Conservation (phyloP, 92 coral and sea anemone species). For the Porites cylindrica region DNA sequence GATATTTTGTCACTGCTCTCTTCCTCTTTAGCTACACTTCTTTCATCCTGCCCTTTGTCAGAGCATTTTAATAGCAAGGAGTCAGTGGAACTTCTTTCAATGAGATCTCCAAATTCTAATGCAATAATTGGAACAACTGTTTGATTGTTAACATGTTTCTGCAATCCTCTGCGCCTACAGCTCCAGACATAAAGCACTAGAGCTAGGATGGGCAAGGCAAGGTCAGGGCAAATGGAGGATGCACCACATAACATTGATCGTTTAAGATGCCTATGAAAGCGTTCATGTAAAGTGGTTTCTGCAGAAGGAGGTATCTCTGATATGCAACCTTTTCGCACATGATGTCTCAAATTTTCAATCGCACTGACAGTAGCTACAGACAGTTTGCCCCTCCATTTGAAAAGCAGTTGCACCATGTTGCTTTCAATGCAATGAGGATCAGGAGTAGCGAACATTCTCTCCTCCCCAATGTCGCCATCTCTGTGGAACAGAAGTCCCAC, state of each 20-base stretch:
- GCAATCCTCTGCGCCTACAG: constrained; percentile 22
- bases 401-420: constrained; percentile 30
- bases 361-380: constrained; percentile 25
- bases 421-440: constrained; percentile 52
- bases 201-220: constrained; percentile 37
- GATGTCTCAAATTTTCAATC: constrained; percentile 38
- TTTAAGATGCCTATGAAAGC: constrained; percentile 38
- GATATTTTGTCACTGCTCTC: background rate
- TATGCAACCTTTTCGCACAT: constrained; percentile 56
- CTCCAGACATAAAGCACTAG: constrained; percentile 41
- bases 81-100: background rate
- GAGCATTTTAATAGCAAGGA: background rate
- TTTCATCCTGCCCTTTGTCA: background rate
- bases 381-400: constrained; percentile 43
- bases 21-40: background rate
- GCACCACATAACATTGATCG: constrained; percentile 45
- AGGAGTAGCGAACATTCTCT: constrained; percentile 32
- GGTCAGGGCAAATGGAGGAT: constrained; percentile 54
- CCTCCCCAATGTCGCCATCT: constrained; percentile 6
- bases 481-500: constrained; percentile 38
- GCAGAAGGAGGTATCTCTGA: constrained; percentile 57
- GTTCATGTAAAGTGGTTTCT: constrained; percentile 53
- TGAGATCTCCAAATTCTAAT: constrained; percentile 27
- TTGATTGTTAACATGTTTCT: constrained; percentile 36
- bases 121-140: constrained; percentile 26